phyloP scores from a whole-genome alignment of 2,113 vertebrate genomes.

The Taxidea taxus region DNA sequence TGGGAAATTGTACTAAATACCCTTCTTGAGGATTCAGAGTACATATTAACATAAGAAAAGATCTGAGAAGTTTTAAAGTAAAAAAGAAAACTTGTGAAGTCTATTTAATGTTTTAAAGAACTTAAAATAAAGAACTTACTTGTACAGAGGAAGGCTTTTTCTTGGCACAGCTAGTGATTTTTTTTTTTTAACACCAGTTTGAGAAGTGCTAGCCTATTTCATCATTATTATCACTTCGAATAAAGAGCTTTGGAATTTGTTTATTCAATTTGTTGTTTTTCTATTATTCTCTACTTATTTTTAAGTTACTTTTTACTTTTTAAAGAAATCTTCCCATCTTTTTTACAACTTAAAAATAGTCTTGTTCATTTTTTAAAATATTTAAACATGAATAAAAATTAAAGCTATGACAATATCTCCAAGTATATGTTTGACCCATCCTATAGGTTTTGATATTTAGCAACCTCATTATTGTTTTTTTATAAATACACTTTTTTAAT shows the following conservation, averaged over 20 bases:
- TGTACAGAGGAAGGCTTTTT: constrained; percentile 39
- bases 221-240: not conserved
- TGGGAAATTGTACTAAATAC: constrained; percentile 57
- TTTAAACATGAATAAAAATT: not conserved
- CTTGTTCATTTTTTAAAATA: constrained; percentile 12
- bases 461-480: not conserved
- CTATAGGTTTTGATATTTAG: not conserved
- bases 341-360: constrained; percentile 5
- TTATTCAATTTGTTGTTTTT: not conserved
- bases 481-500: not conserved
- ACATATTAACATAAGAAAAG: constrained; percentile 76
- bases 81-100: constrained; percentile 54
- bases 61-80: constrained; percentile 39
- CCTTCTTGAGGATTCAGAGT: constrained; percentile 47
- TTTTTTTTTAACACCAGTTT: not conserved
- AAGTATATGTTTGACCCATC: not conserved
- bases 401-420: not conserved
- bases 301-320: not conserved
- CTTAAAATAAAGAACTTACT: constrained; percentile 56
- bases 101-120: constrained; percentile 56
- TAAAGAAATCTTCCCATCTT: not conserved
- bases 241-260: not conserved
- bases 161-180: constrained; percentile 28
- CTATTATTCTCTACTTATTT: not conserved
- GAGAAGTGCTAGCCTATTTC: not conserved